phyloP scores from a whole-genome alignment of 2,888 invertebrate species.

The Perdita meconis region DNA sequence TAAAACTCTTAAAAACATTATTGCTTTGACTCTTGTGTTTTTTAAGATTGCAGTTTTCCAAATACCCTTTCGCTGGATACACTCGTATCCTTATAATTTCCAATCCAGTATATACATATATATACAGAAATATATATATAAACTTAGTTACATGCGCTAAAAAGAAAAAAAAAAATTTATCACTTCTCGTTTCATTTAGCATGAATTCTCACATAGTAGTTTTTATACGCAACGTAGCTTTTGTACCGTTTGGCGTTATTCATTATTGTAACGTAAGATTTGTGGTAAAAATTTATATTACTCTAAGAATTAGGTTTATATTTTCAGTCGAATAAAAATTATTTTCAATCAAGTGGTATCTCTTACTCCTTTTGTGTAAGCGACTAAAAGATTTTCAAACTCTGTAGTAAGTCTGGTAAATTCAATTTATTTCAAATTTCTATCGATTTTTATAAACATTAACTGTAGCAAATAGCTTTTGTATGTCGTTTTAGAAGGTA shows the following conservation, averaged over 20 bases:
- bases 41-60: conserved; percentile 56
- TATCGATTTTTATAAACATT: too few species aligned
- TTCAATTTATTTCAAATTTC: not conserved
- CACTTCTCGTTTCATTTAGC: conserved; percentile 54
- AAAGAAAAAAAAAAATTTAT: conserved; percentile 37
- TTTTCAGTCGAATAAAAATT: conserved; percentile 82
- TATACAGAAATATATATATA: not conserved
- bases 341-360: conserved; percentile 78
- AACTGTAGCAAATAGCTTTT: too few species aligned
- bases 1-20: conserved; percentile 78
- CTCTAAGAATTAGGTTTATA: conserved; percentile 81
- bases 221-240: conserved; percentile 71
- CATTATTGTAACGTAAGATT: conserved; percentile 78
- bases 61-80: conserved; percentile 46
- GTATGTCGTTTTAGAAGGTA: too few species aligned
- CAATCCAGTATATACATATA: conserved; percentile 31
- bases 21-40: conserved; percentile 67
- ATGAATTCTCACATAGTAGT: conserved; percentile 55
- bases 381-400: conserved; percentile 11
- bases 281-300: conserved; percentile 78
- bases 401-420: conserved; percentile 16
- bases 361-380: conserved; percentile 48
- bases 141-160: conserved; percentile 33
- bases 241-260: conserved; percentile 73
- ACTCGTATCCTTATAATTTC: conserved; percentile 43